Base-by-base conservation (phyloP, 2,113 vertebrate genomes). In the Sturnira hondurensis region DNA sequence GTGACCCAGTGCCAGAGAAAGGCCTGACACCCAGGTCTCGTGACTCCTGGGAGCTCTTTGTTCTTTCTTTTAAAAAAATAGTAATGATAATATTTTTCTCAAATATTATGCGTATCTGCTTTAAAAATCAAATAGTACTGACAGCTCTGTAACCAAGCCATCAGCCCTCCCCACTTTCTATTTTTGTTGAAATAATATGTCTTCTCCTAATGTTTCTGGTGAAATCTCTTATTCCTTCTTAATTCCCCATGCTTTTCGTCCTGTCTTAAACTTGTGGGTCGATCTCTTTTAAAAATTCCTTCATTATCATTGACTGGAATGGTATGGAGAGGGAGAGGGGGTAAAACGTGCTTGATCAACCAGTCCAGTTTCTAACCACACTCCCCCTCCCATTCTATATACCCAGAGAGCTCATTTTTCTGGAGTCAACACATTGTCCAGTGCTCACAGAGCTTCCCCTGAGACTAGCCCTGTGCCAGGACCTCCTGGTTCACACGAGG, bases 111-210 rank as follows among this genome's bases (percentile, higher is more conserved):
- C 24, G 19, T 68, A 89, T 86, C 26, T 54, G 77, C 82, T 76
- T 93, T 89, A 80, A 61, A 87, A 90, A 91, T 74, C 41, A 85
- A 91, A 78, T 54, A 68, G 52, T 17, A 38, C 41, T 24, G 84
- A 89, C 78, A 84, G 7, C 36, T 74, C 93, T 87, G 43, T 41
- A 63, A 65, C 52, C 38, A 43, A 77, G 86, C 56, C 26, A 28
- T 71, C 38, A 54, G n/a, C 33, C 4, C 20, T 90, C 19, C 26
- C 6, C 24, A 41, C 17, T 63, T 20, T 5, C 15, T 87, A 58
- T 45, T 93, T 95, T 61, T 89, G 84, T 41, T 89, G 71, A 96
- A 47, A 86, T 84, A 65, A 63, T 89, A 83, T 91, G 84, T 76
- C 92, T 28, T 92, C 45, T 80, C 38, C 80, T 95, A 78, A 84